Conservation (phyloP, 2,888 invertebrate species). For the Phaedon cochleariae region DNA sequence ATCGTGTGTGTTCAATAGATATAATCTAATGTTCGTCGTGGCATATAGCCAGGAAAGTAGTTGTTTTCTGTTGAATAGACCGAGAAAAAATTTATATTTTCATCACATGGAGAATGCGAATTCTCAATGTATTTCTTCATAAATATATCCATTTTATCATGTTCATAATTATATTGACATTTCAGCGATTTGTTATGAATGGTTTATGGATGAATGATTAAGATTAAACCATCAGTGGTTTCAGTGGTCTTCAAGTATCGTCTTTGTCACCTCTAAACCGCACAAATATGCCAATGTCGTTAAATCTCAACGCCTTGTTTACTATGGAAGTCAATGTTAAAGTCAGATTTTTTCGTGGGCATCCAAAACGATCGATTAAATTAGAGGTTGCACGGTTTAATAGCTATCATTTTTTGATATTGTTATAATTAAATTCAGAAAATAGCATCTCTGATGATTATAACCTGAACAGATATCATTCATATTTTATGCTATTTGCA, state of each 20-base stretch:
- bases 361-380: constrained; percentile 21
- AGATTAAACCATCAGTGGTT: too few species aligned
- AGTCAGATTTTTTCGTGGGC: constrained; percentile 9
- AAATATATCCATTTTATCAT: too few species aligned
- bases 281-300: constrained; percentile 44
- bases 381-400: constrained; percentile 33
- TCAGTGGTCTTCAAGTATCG: neutral
- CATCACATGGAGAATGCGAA: too few species aligned
- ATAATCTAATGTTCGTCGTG: too few species aligned
- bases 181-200: neutral
- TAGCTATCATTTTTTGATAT: neutral
- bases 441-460: neutral
- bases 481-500: neutral
- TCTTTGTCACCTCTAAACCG: neutral
- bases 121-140: too few species aligned
- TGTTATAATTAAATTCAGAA: neutral
- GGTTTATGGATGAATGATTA: too few species aligned
- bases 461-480: neutral
- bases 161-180: too few species aligned
- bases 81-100: too few species aligned
- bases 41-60: too few species aligned
- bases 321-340: constrained; percentile 48
- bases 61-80: too few species aligned
- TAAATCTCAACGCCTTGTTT: constrained; percentile 42
- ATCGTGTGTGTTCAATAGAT: too few species aligned